Base-by-base conservation (phyloP, 2,113 vertebrate genomes). In the Anhinga rufa region DNA sequence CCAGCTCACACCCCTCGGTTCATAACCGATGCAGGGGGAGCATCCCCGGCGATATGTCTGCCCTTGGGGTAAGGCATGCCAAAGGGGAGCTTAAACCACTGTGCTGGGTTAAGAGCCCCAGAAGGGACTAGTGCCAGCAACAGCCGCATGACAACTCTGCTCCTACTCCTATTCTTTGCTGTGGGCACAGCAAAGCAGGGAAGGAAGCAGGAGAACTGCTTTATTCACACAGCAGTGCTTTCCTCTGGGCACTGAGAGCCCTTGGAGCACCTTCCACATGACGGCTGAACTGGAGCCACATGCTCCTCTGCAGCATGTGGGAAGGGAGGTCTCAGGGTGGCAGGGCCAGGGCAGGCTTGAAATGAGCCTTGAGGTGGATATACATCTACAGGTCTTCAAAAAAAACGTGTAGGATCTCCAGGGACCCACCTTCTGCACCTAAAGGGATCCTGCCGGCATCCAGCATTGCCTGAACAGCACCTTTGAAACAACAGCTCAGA, bases 21-120 rank as follows among this genome's bases (percentile, higher is more conserved):
- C 13, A 5, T 5, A 32, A 60, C 20, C 2, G 4, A 19, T 11
- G 51, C 9, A 2, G 32, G 32, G 40, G 13, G 26, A 77, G 10
- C 57, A 68, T 5, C 29, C 40, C 12, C 6, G 1, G 44, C 0
- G 8, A 72, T 15, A 38, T 9, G 4, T 7, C n/a, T 54, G 32
- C 8, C 46, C 32, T 61, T 6, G 2, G 82, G n/a, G 89, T 93
- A 94, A 76, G 94, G 97, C 93, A 82, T 92, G 74, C 93, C 96
- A 96, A 97, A 79, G 84, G 21, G n/a, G 82, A 85, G 72, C 72
- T 96, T 96, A 66, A 96, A 95, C 69, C 95, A 94, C 92, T 62
- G 91, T 97, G 95, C 93, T 93, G 95, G 82, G 76, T 88, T 92
- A 95, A 57, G 83, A 83, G 70, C 60, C 88, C 93, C 64, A 44